Conservation (phyloP, 2,888 invertebrate genomes). For the Melinaea menophilus region DNA sequence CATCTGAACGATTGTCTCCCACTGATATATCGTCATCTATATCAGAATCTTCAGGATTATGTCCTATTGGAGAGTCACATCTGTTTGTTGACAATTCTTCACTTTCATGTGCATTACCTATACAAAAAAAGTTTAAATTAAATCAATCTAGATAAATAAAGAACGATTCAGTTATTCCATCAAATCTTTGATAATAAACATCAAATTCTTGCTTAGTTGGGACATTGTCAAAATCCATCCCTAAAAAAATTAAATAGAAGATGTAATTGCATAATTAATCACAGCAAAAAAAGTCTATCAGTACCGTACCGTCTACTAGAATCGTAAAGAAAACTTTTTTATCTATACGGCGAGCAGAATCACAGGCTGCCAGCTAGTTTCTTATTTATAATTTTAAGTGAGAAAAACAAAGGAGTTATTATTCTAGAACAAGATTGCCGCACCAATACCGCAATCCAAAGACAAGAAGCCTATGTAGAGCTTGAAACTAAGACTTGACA, state of each 20-base stretch:
- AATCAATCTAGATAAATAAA: too few relatives aligned
- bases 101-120: slow-evolving; percentile 48
- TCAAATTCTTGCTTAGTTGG: too few relatives aligned
- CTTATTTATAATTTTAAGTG: not conserved
- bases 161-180: too few relatives aligned
- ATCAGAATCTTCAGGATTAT: slow-evolving; percentile 56
- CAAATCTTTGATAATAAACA: too few relatives aligned
- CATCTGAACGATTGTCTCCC: slow-evolving; percentile 67
- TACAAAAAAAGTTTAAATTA: not conserved
- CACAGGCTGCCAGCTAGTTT: too few relatives aligned
- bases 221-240: too few relatives aligned
- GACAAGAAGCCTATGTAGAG: slow-evolving; percentile 26
- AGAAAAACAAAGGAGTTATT: slow-evolving; percentile 16
- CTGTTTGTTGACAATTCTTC: slow-evolving; percentile 45
- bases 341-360: too few relatives aligned
- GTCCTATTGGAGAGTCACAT: slow-evolving; percentile 47
- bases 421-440: slow-evolving; percentile 23
- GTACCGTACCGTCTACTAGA: too few relatives aligned
- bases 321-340: too few relatives aligned
- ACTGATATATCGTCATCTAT: slow-evolving; percentile 68
- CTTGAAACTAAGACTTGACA: slow-evolving; percentile 61
- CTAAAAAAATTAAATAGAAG: too few relatives aligned
- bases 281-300: too few relatives aligned
- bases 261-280: too few relatives aligned
- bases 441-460: slow-evolving; percentile 39